A percentile compares a stretch with the other conserved stretches of the same genome.
Conservation (phyloP, 1,140 invertebrate species). For the Papilio xuthus region DNA sequence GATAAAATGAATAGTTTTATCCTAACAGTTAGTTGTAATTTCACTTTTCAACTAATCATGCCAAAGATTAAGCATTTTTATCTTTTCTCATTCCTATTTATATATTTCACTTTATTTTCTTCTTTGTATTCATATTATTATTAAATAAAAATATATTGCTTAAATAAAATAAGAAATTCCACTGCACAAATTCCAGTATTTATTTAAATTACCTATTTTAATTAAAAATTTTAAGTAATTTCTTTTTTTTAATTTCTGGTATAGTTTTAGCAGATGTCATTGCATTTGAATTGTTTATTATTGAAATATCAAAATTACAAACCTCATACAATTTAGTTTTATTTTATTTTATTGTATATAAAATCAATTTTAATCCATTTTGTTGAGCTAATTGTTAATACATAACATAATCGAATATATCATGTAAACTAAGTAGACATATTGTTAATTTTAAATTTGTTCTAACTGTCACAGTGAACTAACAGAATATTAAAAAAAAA, state of each 20-base stretch:
- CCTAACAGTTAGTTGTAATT: background rate
- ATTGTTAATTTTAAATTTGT: conserved; percentile 50
- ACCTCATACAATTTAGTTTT: conserved; percentile 43
- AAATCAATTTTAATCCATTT: conserved; percentile 60
- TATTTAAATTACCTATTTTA: background rate
- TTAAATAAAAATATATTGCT: background rate
- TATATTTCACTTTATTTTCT: background rate
- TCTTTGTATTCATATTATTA: background rate
- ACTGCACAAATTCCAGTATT: conserved; percentile 4
- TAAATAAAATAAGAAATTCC: too few species aligned
- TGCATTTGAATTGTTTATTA: background rate
- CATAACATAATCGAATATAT: conserved; percentile 60
- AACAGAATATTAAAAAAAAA: conserved; percentile 41
- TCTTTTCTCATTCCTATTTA: background rate
- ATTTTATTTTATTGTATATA: conserved; percentile 72
- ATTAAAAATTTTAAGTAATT: background rate
- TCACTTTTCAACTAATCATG: conserved; percentile 28
- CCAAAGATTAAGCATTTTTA: conserved; percentile 21
- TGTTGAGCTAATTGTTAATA: conserved; percentile 73
- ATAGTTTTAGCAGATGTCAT: conserved; percentile 6
- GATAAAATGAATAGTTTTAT: too few species aligned
- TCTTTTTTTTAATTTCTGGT: background rate
- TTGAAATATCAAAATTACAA: conserved; percentile 14
- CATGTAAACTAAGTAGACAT: conserved; percentile 58
- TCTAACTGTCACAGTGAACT: conserved; percentile 66